A percentile compares a stretch with the other conserved stretches of the same genome.
Conservation (phyloP, 2,888 invertebrate species). For the Megaustenia siamemsis region DNA sequence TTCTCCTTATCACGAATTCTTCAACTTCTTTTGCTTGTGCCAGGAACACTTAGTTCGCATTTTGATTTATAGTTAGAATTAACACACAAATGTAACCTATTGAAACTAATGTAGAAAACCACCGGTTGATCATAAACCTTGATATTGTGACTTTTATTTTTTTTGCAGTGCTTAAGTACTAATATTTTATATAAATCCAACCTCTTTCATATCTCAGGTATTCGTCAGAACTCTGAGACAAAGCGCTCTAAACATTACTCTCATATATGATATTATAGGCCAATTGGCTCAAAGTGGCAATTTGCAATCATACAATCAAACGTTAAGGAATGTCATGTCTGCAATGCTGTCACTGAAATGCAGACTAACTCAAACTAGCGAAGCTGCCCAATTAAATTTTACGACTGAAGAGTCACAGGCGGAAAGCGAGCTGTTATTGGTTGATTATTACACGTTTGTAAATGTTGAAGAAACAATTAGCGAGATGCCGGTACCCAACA, state of each 20-base stretch:
- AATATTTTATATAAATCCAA: not conserved
- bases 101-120: too few species aligned
- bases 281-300: not conserved
- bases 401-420: not conserved
- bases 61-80: too few species aligned
- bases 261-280: not conserved
- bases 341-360: not conserved
- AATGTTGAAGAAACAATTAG: not conserved
- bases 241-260: not conserved
- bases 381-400: not conserved
- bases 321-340: not conserved
- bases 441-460: not conserved
- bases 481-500: not conserved
- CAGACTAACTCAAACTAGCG: not conserved
- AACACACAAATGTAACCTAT: too few species aligned
- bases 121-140: too few species aligned
- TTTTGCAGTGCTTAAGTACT: not conserved
- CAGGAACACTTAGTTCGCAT: too few species aligned
- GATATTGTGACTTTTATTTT: not conserved
- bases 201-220: not conserved
- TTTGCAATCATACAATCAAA: not conserved
- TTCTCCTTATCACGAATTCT: too few species aligned
- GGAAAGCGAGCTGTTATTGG: not conserved
- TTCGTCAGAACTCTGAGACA: conserved; percentile 1
- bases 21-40: too few species aligned